phyloP scores from a whole-genome alignment of 1,140 invertebrate genomes.

The Zophobas atratus region DNA sequence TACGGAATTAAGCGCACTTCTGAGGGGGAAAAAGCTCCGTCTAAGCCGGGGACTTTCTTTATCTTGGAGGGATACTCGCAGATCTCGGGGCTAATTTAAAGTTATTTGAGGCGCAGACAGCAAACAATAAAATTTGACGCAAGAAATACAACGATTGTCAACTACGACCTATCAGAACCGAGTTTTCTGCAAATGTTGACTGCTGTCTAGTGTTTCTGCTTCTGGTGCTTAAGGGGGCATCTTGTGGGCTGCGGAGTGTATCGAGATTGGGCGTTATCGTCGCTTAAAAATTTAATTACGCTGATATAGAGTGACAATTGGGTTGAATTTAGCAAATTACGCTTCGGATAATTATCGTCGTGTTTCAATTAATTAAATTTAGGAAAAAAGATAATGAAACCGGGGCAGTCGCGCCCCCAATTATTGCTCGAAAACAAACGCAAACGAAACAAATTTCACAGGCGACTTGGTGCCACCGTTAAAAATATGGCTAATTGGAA shows the following conservation, averaged over 20 bases:
- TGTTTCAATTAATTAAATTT: slow-evolving; percentile 39
- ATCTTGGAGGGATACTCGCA: background rate
- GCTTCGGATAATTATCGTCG: slow-evolving; percentile 25
- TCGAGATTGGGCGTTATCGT: background rate
- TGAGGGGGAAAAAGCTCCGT: background rate
- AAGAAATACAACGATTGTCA: no score
- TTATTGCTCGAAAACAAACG: slow-evolving; percentile 32
- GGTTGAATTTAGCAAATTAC: slow-evolving; percentile 32
- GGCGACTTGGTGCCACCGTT: slow-evolving; percentile 33
- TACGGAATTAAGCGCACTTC: slow-evolving; percentile 23
- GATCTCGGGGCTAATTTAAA: no score
- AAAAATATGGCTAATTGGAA: slow-evolving; percentile 39
- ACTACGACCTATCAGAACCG: background rate
- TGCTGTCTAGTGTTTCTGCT: background rate
- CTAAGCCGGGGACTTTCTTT: background rate
- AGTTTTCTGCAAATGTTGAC: background rate
- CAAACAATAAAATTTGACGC: no score
- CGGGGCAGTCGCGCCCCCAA: slow-evolving; percentile 34
- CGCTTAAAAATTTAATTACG: slow-evolving; percentile 12
- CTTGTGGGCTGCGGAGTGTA: background rate
- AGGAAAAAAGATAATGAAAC: slow-evolving; percentile 25
- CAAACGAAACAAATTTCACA: slow-evolving; percentile 39
- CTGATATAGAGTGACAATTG: slow-evolving; percentile 9
- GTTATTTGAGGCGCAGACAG: no score
- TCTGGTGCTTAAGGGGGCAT: background rate